Conservation (phyloP, 2,797 vertebrate species). For the Crocodylus rhombifer region DNA sequence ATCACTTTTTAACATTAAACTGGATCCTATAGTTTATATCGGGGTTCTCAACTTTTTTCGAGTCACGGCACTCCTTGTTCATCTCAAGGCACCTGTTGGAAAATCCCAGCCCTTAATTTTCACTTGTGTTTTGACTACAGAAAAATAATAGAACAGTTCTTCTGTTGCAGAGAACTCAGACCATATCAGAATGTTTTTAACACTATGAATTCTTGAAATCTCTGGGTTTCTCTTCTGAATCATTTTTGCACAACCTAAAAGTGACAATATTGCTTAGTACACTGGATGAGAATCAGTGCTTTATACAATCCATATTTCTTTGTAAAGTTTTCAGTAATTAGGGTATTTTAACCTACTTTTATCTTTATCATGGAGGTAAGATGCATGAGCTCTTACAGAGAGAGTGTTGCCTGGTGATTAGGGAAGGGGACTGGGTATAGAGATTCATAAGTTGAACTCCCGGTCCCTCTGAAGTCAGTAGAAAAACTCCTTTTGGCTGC, state of each 20-base stretch:
- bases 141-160: too few species aligned
- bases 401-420: neutral
- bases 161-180: too few species aligned
- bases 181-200: too few species aligned
- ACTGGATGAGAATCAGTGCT: neutral
- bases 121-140: too few species aligned
- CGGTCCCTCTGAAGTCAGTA: neutral
- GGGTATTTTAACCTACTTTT: neutral
- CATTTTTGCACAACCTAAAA: neutral
- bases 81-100: too few species aligned
- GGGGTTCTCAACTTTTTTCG: too few species aligned
- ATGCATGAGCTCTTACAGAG: neutral
- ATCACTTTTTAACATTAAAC: neutral
- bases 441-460: neutral
- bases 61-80: too few species aligned
- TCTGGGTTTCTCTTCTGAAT: neutral
- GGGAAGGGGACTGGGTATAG: neutral
- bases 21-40: neutral
- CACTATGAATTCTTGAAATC: neutral
- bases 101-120: too few species aligned
- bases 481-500: neutral
- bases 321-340: neutral
- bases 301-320: neutral
- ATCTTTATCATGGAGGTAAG: neutral
- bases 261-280: too few species aligned